Conservation (phyloP, 2,888 invertebrate genomes). For the Thecophora atra region DNA sequence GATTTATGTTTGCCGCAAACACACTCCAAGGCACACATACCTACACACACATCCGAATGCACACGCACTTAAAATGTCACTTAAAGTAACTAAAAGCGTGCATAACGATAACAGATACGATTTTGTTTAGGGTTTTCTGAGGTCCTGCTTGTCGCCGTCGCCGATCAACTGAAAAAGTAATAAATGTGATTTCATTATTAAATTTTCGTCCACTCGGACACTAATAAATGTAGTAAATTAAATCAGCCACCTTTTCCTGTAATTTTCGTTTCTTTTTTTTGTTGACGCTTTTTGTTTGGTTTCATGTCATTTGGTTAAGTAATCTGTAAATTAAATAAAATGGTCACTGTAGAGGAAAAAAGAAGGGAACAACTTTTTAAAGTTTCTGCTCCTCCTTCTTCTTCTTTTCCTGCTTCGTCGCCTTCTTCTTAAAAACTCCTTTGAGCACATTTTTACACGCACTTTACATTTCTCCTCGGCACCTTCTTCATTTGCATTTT, state of each 20-base stretch:
- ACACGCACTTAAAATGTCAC: not conserved
- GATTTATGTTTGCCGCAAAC: slow-evolving; percentile 24
- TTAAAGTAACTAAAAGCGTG: not conserved
- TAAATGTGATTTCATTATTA: too few species aligned
- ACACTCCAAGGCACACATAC: not conserved
- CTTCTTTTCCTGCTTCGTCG: too few species aligned
- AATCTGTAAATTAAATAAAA: not conserved
- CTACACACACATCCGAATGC: slow-evolving; percentile 2
- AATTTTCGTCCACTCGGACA: too few species aligned
- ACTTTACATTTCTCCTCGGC: too few species aligned
- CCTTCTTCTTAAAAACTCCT: too few species aligned
- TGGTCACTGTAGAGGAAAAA: too few species aligned
- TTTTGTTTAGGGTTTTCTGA: not conserved
- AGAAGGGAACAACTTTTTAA: too few species aligned
- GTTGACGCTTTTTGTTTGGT: not conserved
- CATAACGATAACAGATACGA: not conserved
- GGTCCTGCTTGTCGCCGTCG: too few species aligned
- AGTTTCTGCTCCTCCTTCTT: too few species aligned
- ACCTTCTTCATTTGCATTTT: slow-evolving; percentile 29
- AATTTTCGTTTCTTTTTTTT: not conserved
- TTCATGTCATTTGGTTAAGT: slow-evolving; percentile 7
- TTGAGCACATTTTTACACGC: slow-evolving; percentile 46
- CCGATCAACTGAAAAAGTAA: too few species aligned
- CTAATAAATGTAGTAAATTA: too few species aligned
- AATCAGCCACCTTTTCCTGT: too few species aligned